Evolutionary conservation across 1,140 invertebrate species (phyloP).

Genomic region (Cyphomyrmex costatus): DNA sequence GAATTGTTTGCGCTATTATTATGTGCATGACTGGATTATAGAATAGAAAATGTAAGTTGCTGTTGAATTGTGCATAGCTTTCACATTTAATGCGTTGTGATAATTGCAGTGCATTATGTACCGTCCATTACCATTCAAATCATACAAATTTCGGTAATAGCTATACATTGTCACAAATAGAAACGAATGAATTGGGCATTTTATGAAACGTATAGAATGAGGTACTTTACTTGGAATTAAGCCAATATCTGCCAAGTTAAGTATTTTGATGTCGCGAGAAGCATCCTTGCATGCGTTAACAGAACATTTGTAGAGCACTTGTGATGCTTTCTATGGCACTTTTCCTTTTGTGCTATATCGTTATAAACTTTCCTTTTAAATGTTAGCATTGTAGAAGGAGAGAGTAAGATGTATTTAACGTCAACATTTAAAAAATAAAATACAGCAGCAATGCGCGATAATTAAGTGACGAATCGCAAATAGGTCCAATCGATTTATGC

Average conservation of each 20-base stretch:
- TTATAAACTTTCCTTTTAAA: constrained; percentile 54
- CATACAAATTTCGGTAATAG: background rate
- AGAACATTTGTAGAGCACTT: constrained; percentile 19
- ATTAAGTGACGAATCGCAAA: background rate
- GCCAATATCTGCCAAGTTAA: background rate
- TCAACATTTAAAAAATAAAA: too few species aligned
- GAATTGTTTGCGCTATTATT: background rate
- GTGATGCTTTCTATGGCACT: constrained; percentile 60
- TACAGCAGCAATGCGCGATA: background rate
- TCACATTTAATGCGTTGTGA: constrained; percentile 13
- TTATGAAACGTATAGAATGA: background rate
- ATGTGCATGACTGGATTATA: background rate
- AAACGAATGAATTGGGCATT: background rate
- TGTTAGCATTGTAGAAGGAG: background rate
- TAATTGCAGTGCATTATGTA: background rate
- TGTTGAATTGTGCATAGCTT: background rate
- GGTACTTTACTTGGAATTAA: constrained; percentile 5
- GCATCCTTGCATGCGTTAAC: constrained; percentile 38
- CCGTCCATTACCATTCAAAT: background rate
- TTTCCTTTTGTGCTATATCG: constrained; percentile 34
- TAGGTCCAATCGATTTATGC: background rate
- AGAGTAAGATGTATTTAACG: background rate
- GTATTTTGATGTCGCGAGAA: constrained; percentile 15
- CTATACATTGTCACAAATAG: background rate
- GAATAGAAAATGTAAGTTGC: constrained; percentile 38